Evolutionary conservation across 37 sponge, comb jelly and placozoan genomes (phyloP).

Genomic region (Agelas oroides): DNA sequence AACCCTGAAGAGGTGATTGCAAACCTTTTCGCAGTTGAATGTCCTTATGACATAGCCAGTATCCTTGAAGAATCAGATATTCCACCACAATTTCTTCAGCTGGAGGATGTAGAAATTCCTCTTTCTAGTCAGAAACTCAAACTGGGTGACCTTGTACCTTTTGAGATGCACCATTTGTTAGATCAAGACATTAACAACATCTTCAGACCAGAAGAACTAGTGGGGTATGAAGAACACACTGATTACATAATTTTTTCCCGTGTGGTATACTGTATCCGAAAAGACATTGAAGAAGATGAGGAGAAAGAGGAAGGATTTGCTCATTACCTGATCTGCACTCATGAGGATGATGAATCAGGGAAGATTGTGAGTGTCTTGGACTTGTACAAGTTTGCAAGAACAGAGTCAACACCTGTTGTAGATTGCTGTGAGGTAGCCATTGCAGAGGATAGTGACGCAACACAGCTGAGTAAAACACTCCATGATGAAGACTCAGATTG

Average conservation of each 20-base stretch:
- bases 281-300: neutral
- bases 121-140: neutral
- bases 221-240: constrained; percentile 63
- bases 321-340: constrained; percentile 6
- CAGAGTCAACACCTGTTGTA: neutral
- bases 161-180: constrained; percentile 22
- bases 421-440: neutral
- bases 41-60: neutral
- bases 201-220: constrained; percentile 57
- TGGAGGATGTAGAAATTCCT: neutral
- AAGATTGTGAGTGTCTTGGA: constrained; percentile 44
- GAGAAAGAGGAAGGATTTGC: neutral
- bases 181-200: constrained; percentile 51
- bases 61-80: neutral
- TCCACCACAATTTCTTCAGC: too few species aligned
- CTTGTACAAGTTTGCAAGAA: constrained; percentile 56
- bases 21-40: neutral
- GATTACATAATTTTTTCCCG: constrained; percentile 42
- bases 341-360: constrained; percentile 23
- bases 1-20: constrained; percentile 2
- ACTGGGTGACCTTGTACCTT: constrained; percentile 48
- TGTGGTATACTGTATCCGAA: constrained; percentile 22
- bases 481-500: neutral
- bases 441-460: neutral
- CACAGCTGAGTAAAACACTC: neutral